Conservation (phyloP, 2,888 invertebrate genomes). For the Nebria salina region DNA sequence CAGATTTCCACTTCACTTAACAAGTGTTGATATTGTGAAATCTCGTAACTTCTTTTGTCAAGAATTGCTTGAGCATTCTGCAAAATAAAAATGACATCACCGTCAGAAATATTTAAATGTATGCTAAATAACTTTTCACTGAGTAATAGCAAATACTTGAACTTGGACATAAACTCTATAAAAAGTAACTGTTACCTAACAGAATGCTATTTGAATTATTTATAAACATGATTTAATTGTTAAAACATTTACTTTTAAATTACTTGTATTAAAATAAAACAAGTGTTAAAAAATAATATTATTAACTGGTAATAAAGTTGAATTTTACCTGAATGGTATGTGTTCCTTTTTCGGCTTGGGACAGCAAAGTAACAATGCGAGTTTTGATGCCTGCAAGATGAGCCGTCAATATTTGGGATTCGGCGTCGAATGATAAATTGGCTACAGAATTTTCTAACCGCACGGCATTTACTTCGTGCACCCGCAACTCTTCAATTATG, state of each 20-base stretch:
- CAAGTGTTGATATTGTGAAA: conserved; percentile 66
- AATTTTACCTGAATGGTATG: conserved; percentile 61
- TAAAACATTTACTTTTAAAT: conserved; percentile 8
- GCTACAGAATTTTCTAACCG: conserved; percentile 72
- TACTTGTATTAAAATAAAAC: neutral
- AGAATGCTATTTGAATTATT: conserved; percentile 5
- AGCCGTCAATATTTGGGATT: conserved; percentile 68
- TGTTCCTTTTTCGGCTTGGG: conserved; percentile 76
- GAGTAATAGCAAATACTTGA: conserved; percentile 24
- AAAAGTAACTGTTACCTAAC: conserved; percentile 1
- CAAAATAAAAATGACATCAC: conserved; percentile 51
- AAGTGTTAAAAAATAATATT: neutral
- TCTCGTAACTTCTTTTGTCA: conserved; percentile 66
- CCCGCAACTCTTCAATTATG: conserved; percentile 74
- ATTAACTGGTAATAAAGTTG: neutral
- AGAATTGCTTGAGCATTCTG: conserved; percentile 67
- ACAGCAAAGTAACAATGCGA: conserved; percentile 72
- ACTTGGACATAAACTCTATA: neutral
- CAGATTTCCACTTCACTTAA: conserved; percentile 68
- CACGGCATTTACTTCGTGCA: conserved; percentile 73
- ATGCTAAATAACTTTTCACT: neutral
- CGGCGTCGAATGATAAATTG: conserved; percentile 72
- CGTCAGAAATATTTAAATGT: conserved; percentile 9
- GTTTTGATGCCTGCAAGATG: conserved; percentile 70
- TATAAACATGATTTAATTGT: conserved; percentile 4